Evolutionary conservation across 2,888 invertebrate genomes (phyloP), one percentile per base, ranked within the genome.

Genomic region (Portevinia maculata): DNA sequence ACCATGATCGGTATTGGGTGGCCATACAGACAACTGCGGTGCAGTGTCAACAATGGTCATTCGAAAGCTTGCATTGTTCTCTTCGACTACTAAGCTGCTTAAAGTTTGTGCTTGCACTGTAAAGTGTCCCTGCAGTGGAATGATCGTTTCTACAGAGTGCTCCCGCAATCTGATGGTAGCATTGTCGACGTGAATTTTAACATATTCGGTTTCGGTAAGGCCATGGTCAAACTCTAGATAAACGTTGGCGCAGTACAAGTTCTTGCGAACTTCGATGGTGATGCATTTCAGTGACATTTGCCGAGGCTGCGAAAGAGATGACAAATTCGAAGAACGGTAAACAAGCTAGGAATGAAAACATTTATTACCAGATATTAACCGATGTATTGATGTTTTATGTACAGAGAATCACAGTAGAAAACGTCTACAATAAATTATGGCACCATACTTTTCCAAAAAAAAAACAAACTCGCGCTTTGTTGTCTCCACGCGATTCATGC

Each of bases 221-320:
- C 85, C 75, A 15, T 87, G 83, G 9, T 88, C 85, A 52, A 89
- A 89, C 21, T 86, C 85, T n/a, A 89, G 76, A 48, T 87, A 86
- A 1, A 88, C 88, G 84, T 87, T 86, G 65, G 89, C 89, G 71
- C 90, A 88, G 70, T 81, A 85, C 59, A 90, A 74, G 79, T 87
- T 87, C 59, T 87, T 88, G 32, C 90, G 90, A 74, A 90, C 79
- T 65, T 89, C 89, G 53, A 89, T 86, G 75, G 87, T 87, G 59
- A 88, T 85, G 57, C 79, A 87, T 50, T 86, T 79, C 28, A 89
- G 73, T 19, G 87, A 84, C 89, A 89, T 89, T 69, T 83, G 48
- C 48, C 52, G 34, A 79, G 57, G 79, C 64, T 60, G 13, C 17
- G 60, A 48, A n/a, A 15, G 1, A 21, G n/a, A 64, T 6, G 17